Evolutionary conservation across 1,140 invertebrate species (phyloP), one percentile per base, ranked within the genome.

Genomic region (Bombus cullumanus): DNA sequence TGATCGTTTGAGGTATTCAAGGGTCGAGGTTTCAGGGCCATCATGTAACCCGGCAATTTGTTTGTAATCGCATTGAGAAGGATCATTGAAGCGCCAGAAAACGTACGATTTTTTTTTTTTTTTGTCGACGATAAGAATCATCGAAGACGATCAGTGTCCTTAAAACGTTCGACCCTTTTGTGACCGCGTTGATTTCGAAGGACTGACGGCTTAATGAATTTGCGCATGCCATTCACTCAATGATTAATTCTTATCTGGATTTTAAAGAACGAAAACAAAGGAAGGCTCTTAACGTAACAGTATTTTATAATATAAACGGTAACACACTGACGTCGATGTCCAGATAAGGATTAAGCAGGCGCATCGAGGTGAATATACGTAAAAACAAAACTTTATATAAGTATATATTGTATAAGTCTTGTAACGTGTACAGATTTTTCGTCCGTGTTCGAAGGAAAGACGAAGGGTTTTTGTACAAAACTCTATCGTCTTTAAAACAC

Each of bases 21-120:
- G 82, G 89, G 89, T 90, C 89, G 89, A 90, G 86, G 88, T 87
- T 90, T 85, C 79, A 84, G 85, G 79, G 68, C 53, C 64, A 75
- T 89, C 41, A 66, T 22, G 39, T 31, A 66, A 62, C 6, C 13
- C 59, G 12, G 59, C n/a, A 79, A 25, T 71, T 41, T 64, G 31
- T 80, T 37, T 76, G 41, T 88, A 72, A 71, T 53, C 28, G 43
- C 13, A 13, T 28, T 1, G 15, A 31, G 4, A 25, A 41, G 22
- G 22, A 79, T 53, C 13, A 31, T 80, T 25, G 34, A 41, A 57
- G 28, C 28, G 37, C 10, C 31, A 66, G n/a, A 84, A 57, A 8
- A 43, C n/a, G 39, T 72, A 43, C 12, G 39, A 62, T 39, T n/a
- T 53, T 37, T n/a, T 37, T 18, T 69, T n/a, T n/a, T n/a, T n/a